These are phyloP conservation scores for Rallus limicola DNA, from an alignment of 2,113 vertebrate genomes.

Conservation along the genomic window DNA sequence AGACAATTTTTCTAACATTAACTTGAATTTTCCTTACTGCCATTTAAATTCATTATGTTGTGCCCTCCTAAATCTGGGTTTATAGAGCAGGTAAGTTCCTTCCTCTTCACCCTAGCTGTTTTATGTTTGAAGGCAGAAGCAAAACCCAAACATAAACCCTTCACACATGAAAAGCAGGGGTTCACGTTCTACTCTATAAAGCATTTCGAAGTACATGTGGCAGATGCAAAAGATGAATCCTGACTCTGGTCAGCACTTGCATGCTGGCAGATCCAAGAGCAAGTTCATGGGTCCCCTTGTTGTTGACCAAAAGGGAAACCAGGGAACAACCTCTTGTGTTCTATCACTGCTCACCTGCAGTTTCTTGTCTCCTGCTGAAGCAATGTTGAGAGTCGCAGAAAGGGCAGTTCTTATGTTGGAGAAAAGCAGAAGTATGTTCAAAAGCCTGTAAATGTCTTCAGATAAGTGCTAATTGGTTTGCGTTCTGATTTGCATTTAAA, in stretches of 20 bases:
- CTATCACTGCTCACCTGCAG: background rate
- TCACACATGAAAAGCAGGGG: background rate
- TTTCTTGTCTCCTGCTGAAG: background rate
- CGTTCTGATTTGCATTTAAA: slow-evolving; percentile 4
- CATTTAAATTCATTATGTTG: background rate
- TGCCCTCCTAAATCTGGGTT: background rate
- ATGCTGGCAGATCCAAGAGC: background rate
- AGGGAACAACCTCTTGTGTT: background rate
- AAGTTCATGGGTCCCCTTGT: background rate
- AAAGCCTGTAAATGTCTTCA: background rate
- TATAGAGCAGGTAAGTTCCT: background rate
- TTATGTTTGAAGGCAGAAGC: background rate
- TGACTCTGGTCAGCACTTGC: no score
- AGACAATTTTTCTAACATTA: background rate
- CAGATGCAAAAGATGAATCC: background rate
- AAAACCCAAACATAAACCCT: background rate
- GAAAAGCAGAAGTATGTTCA: background rate
- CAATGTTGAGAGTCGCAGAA: background rate
- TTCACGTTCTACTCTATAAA: background rate
- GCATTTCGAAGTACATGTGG: background rate
- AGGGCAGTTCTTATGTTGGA: background rate
- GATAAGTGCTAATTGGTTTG: slow-evolving; percentile 41
- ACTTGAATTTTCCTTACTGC: background rate
- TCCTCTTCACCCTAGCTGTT: background rate
- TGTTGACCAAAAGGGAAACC: background rate